Base-by-base conservation (phyloP, 2,797 vertebrate species). In the Podarcis siculus region DNA sequence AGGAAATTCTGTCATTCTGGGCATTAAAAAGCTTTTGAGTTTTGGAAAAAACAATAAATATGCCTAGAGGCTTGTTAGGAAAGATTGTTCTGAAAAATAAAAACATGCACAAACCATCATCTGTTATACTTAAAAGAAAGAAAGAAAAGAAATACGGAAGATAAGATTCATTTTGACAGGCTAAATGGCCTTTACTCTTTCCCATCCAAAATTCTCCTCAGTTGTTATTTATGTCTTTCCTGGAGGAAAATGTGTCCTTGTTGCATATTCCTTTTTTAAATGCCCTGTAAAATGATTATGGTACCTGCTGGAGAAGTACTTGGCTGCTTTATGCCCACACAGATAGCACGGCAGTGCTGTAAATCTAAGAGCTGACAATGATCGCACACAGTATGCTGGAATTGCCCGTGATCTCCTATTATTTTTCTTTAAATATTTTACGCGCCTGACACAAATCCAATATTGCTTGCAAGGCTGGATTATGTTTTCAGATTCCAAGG, bases 341-440 rank as follows among this genome's bases (percentile, higher is more conserved):
- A 89, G 88, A 83, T 55, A 91, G 86, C 93, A 69, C 8, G 0
- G 3, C 76, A 8, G 2, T 35, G 6, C 23, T 90, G 84, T 92
- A 96, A 95, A 95, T 96, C 85, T 92, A 80, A 91, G 8, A 91
- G 32, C 75, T 95, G 90, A 49, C 90, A 94, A 80, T 90, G 49
- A 91, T 88, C 86, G 91, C 73, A 75, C 19, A 84, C 21, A 61
- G 25, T 72, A 83, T 1, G 7, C 19, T 93, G 45, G 9, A 94
- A 91, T 87, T 93, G 89, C 58, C 27, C 69, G 58, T 77, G 86
- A 94, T 93, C 55, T 87, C 91, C 89, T 95, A 69, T 94, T 94
- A 95, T 94, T 95, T 96, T 82, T 92, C 84, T 91, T 95, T 94
- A 95, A 95, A 93, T 94, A 94, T 95, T 96, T 95, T 93, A 93